These are phyloP conservation scores for Anoncus sp. DNA, from an alignment of 2,888 invertebrate genomes.

Conservation along the genomic window DNA sequence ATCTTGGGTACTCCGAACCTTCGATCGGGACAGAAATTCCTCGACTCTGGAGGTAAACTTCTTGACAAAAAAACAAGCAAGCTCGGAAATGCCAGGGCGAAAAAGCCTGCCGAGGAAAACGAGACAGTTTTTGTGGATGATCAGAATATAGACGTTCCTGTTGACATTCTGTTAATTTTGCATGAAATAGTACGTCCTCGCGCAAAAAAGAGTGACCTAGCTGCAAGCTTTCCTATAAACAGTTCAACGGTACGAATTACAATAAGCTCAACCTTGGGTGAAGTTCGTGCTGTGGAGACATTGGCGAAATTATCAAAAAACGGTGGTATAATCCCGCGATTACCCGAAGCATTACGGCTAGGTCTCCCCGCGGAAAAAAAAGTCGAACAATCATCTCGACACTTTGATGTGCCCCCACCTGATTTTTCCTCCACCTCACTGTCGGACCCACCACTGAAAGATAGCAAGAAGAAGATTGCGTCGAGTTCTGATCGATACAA, in stretches of 20 bases:
- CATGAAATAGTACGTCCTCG: background rate
- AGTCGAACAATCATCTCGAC: background rate
- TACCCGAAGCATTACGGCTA: background rate
- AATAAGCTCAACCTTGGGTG: background rate
- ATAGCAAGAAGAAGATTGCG: background rate
- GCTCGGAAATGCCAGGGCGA: background rate
- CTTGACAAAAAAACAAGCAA: background rate
- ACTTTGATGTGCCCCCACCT: slow-evolving; percentile 22
- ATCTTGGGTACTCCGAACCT: background rate
- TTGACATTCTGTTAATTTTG: background rate
- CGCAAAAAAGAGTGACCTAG: background rate
- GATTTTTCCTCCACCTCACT: background rate
- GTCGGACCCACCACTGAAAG: background rate
- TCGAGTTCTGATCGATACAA: background rate
- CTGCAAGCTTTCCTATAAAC: background rate
- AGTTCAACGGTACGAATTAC: slow-evolving; percentile 1
- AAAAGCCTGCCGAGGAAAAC: background rate
- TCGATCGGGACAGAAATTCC: background rate
- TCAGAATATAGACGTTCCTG: background rate
- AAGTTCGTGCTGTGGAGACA: background rate
- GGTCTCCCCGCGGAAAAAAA: background rate
- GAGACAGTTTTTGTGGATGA: background rate
- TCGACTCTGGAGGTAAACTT: background rate
- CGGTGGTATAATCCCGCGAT: background rate
- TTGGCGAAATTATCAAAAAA: background rate